These are phyloP conservation scores for Therioaphis trifolii DNA, from an alignment of 2,888 invertebrate species.

Conservation along the genomic window DNA sequence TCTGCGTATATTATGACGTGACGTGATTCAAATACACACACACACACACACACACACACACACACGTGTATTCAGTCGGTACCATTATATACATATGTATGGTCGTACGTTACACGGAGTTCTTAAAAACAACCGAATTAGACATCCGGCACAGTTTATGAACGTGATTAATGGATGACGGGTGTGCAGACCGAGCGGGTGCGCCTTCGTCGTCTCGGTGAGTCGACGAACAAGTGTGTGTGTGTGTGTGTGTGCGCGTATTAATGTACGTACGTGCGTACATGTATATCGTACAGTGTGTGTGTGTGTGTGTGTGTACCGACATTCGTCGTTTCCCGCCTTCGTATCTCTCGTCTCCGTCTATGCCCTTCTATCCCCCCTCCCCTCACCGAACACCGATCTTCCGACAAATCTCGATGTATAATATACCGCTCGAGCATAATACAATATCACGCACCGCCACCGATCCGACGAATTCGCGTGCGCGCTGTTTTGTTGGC, in stretches of 20 bases:
- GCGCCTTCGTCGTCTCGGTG: neutral
- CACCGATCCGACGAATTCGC: no score
- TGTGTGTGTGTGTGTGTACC: no score
- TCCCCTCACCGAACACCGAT: neutral
- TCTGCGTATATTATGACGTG: no score
- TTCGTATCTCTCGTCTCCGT: no score
- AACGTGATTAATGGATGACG: slow-evolving; percentile 45
- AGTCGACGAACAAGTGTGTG: neutral
- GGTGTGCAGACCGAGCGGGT: neutral
- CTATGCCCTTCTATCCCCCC: no score
- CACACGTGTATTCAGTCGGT: neutral
- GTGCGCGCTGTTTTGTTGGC: neutral
- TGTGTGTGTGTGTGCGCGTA: neutral
- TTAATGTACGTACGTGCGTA: neutral
- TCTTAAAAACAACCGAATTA: slow-evolving; percentile 46
- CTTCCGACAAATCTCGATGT: neutral
- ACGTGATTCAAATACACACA: neutral
- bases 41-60: neutral
- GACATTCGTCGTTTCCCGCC: no score
- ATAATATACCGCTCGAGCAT: neutral
- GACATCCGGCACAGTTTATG: slow-evolving; percentile 47
- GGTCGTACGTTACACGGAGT: no score
- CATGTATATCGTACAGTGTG: no score
- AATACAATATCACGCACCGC: neutral
- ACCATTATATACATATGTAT: no score